Evolutionary conservation across 2,888 invertebrate species (phyloP), one percentile per base, ranked within the genome.

Genomic region (Pristionchus maxplancki): DNA sequence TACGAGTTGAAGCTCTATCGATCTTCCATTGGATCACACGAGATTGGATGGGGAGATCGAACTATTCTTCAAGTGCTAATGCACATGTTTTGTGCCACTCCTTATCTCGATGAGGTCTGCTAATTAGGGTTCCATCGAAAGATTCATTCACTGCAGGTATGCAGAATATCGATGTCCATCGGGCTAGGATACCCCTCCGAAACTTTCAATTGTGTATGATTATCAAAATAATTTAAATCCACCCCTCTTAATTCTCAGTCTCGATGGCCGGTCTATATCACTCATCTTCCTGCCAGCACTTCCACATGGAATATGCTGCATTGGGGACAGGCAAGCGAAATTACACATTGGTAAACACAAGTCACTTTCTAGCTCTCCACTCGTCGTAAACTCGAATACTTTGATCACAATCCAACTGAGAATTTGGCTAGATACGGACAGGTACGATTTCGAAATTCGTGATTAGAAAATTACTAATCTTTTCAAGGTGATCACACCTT

Each of bases 221-320:
- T 71, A 0, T 71, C 20, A 20, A 6, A 15, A 20, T 74, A 1
- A n/a, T 1, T 78, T 48, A n/a, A 3, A n/a, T 44, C 5, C 8
- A 48, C 24, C 17, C 15, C 4, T 1, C 9, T 78, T 6, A 40
- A 2, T 74, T 74, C 11, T 24, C 64, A 78, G 78, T 78, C 78
- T 78, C 78, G 78, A 1, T 44, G 44, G 78, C 78, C 78, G 15
- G 44, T 78, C 17, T 78, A 78, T 48, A 28, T 78, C 0, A 40
- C 78, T n/a, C 44, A 48, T 78, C 44, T 78, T 2, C 78, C 78
- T 15, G 31, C 40, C n/a, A 44, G 78, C 15, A 78, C 78, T 28
- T 78, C 78, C 3, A 78, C 78, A 9, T 78, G 78, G 78, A 78
- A 40, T 28, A 13, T 78, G 11, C 44, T 78, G 13, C 78, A 78